Base-by-base conservation (phyloP, 92 coral and sea anemone genomes). In the Galaxea fascicularis region DNA sequence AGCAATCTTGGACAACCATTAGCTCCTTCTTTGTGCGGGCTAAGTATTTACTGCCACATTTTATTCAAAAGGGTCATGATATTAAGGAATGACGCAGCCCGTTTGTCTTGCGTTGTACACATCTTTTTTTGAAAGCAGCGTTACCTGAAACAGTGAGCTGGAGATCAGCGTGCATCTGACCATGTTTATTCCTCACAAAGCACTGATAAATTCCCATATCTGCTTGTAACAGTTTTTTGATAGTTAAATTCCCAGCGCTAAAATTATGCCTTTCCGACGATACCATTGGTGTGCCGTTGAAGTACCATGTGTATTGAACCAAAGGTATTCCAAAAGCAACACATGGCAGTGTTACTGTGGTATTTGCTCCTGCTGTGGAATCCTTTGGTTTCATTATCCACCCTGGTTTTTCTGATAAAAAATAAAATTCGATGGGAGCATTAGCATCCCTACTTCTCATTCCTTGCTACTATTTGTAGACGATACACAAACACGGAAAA, bases 141-240 rank as follows among this genome's bases (percentile, higher is more conserved):
- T 71, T 84, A 94, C 98, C 98, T 71, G 96, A 91, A 28, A 94
- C 98, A 14, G 63, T 85, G 10, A 96, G 87, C 63, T 90, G 91
- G 44, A 93, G 90, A 41, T 91, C 90, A 21, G 98, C 80, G 70
- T 86, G 80, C 56, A 92, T 46, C 49, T 92, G 92, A 12, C 95
- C 98, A 68, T 94, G 95, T 39, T 74, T 89, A 70, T 96, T 96
- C 7, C 87, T 73, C 14, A 85, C 98, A 21, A 90, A 89, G 59
- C 98, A 96, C 78, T 96, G 98, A 53, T 96, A 96, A 88, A 96
- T 92, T 30, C 98, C 98, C n/a, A 84, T 86, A 30, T 96, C 93
- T 4, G 44, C 56, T 51, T 71, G 79, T 30, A 58, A 76, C 39
- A 96, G 76, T 52, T 46, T 59, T 7, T 85, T 79, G 24, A 96